These are phyloP conservation scores for Paradoxurus hermaphroditus DNA, from an alignment of 2,113 vertebrate genomes.

Conservation along the genomic window DNA sequence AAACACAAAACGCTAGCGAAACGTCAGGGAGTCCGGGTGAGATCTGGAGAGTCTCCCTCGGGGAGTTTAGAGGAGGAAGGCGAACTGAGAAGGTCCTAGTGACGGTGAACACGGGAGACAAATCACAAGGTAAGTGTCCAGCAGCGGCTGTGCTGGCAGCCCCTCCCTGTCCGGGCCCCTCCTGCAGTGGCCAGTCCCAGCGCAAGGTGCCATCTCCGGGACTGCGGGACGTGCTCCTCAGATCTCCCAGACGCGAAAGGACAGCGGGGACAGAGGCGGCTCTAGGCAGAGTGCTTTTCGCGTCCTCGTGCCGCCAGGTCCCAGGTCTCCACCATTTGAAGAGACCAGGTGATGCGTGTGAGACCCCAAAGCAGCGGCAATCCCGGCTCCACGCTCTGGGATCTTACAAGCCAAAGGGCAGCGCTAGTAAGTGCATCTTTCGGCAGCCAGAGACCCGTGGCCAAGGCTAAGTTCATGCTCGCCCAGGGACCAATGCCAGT, in stretches of 20 bases:
- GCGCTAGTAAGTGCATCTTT: too few relatives aligned
- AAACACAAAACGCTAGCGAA: background rate
- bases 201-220: background rate
- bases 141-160: background rate
- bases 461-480: background rate
- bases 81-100: background rate
- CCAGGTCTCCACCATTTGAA: background rate
- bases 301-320: too few relatives aligned
- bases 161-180: background rate
- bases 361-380: background rate
- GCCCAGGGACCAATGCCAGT: too few relatives aligned
- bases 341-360: background rate
- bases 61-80: background rate
- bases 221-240: background rate
- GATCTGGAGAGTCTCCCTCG: background rate
- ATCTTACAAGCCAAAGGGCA: background rate
- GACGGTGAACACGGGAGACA: background rate
- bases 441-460: background rate
- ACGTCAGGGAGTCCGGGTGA: fast-evolving
- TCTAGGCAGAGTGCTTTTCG: background rate
- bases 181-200: background rate
- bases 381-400: background rate
- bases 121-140: background rate
- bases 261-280: background rate
- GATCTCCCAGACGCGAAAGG: background rate